Conservation (phyloP, 1,140 invertebrate genomes). For the Drosophila sproati region DNA sequence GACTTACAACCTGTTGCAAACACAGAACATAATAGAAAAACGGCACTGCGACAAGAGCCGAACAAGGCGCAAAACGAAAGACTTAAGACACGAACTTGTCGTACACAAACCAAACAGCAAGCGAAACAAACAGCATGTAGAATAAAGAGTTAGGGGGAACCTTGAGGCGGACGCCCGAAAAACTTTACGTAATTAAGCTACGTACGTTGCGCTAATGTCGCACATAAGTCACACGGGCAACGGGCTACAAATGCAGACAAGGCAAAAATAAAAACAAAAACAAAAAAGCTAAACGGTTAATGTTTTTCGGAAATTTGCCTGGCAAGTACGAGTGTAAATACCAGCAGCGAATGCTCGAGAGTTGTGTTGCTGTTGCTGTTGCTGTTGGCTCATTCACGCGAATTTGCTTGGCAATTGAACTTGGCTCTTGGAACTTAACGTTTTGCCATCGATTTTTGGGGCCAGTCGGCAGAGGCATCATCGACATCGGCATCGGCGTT, state of each 20-base stretch:
- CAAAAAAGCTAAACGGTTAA: constrained; percentile 75
- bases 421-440: constrained; percentile 78
- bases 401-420: constrained; percentile 83
- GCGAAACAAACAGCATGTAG: constrained; percentile 19
- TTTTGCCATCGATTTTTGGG: constrained; percentile 66
- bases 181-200: constrained; percentile 83
- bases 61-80: constrained; percentile 69
- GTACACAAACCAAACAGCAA: constrained; percentile 65
- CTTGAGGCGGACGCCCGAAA: constrained; percentile 45
- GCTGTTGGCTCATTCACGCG: constrained; percentile 72
- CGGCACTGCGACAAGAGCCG: constrained; percentile 41
- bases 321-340: constrained; percentile 65
- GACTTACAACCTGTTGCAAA: constrained; percentile 69
- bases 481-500: constrained; percentile 22
- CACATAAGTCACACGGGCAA: constrained; percentile 78
- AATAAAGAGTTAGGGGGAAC: background rate
- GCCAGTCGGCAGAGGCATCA: constrained; percentile 37
- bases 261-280: constrained; percentile 4
- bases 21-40: constrained; percentile 48
- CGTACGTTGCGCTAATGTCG: constrained; percentile 81
- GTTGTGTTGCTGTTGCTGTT: constrained; percentile 32
- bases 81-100: constrained; percentile 78
- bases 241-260: constrained; percentile 40
- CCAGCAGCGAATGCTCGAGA: constrained; percentile 53
- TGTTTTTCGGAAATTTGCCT: constrained; percentile 75